Percentiles rank a stretch among this genome's conserved stretches.
Conservation (phyloP, 2,888 invertebrate genomes). For the Apoda limacodes region DNA sequence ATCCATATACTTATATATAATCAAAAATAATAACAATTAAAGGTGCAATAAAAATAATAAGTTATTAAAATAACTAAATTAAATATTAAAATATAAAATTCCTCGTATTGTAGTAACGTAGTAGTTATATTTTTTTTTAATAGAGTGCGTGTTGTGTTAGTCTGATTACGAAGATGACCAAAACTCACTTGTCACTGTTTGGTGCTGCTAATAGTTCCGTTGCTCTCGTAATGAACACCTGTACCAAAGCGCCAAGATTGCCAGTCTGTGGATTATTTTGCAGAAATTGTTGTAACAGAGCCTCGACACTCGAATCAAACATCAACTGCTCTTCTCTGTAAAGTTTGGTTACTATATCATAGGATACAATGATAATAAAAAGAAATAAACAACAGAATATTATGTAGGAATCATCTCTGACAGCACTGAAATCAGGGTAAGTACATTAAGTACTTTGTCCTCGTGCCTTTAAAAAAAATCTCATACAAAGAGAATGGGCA, state of each 20-base stretch:
- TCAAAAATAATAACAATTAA: too few relatives aligned
- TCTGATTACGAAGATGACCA: too few relatives aligned
- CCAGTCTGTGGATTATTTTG: conserved; percentile 89
- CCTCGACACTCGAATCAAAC: conserved; percentile 84
- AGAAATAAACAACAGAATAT: conserved; percentile 14
- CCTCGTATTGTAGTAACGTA: too few relatives aligned
- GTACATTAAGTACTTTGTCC: too few relatives aligned
- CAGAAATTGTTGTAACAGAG: conserved; percentile 79
- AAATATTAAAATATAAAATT: conserved; percentile 1
- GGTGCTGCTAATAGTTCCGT: conserved; percentile 87
- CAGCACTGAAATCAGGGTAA: conserved; percentile 5
- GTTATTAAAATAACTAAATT: background rate
- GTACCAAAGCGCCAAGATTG: conserved; percentile 89
- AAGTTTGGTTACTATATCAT: too few relatives aligned
- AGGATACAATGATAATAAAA: too few relatives aligned
- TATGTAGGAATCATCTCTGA: conserved; percentile 5
- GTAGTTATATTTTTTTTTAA: too few relatives aligned
- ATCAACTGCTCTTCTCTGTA: conserved; percentile 83
- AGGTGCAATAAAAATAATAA: conserved; percentile 10
- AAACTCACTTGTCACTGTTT: conserved; percentile 87
- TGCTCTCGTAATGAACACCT: conserved; percentile 85
- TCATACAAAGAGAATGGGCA: too few relatives aligned
- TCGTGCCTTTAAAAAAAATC: too few relatives aligned
- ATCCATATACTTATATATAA: too few relatives aligned
- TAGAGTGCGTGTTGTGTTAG: too few relatives aligned